Evolutionary conservation across 2,113 vertebrate genomes (phyloP).

Genomic region (Micronisus gabar): DNA sequence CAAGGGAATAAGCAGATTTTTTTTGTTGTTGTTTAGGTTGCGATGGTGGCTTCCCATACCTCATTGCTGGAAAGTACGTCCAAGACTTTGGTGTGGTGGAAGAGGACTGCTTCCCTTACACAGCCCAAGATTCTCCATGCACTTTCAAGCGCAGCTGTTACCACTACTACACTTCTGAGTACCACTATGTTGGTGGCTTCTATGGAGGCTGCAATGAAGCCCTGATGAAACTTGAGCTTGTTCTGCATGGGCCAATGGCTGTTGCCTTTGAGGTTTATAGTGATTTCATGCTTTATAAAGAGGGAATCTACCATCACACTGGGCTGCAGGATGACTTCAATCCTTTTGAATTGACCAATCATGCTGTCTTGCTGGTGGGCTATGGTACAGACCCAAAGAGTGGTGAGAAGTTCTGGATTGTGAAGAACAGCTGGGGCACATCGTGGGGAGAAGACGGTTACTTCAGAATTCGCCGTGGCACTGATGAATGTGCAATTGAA

Average conservation of each 20-base stretch:
- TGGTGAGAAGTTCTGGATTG: constrained; percentile 88
- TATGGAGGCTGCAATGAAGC: constrained; percentile 93
- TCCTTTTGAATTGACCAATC: constrained; percentile 94
- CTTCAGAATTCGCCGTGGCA: constrained; percentile 92
- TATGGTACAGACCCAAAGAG: constrained; percentile 81
- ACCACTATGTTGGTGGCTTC: constrained; percentile 93
- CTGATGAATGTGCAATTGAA: constrained; percentile 90
- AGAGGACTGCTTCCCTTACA: constrained; percentile 88
- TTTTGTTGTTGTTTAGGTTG: constrained; percentile 77
- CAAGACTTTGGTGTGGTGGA: constrained; percentile 95
- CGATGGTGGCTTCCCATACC: constrained; percentile 92
- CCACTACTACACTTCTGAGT: constrained; percentile 82
- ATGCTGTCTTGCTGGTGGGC: constrained; percentile 91
- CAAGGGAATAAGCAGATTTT: not conserved
- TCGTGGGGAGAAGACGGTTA: constrained; percentile 89
- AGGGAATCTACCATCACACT: constrained; percentile 92
- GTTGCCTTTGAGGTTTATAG: constrained; percentile 90
- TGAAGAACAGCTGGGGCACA: constrained; percentile 96
- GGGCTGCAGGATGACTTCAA: constrained; percentile 83
- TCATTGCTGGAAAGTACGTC: constrained; percentile 87
- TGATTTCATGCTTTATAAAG: constrained; percentile 86
- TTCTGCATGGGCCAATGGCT: constrained; percentile 83
- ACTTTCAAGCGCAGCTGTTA: constrained; percentile 68
- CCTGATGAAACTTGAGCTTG: constrained; percentile 90
- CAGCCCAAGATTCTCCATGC: constrained; percentile 76